Conservation (phyloP, 2,888 invertebrate genomes). For the Charanyca ferruginea region DNA sequence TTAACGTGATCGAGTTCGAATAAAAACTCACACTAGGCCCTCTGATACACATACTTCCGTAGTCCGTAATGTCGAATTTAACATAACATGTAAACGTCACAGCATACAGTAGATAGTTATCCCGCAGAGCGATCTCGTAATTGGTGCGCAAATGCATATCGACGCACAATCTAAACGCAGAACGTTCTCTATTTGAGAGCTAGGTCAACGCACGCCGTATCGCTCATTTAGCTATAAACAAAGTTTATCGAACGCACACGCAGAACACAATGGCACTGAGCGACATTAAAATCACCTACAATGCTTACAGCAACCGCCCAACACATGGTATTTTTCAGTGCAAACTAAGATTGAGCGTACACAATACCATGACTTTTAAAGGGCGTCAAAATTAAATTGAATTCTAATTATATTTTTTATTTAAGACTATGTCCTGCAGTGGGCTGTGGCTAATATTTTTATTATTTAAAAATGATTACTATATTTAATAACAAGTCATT, state of each 20-base stretch:
- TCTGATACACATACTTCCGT: constrained; percentile 24
- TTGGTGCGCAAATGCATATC: constrained; percentile 75
- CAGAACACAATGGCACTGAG: constrained; percentile 81
- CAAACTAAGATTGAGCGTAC: constrained; percentile 57
- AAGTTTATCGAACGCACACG: constrained; percentile 87
- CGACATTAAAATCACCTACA: constrained; percentile 82
- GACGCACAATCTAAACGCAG: constrained; percentile 77
- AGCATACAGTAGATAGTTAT: constrained; percentile 61
- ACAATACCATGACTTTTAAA: constrained; percentile 12
- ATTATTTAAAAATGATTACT: neutral
- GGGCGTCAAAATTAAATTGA: neutral
- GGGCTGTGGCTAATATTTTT: neutral
- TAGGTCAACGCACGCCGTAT: constrained; percentile 84
- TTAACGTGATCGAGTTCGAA: too few species aligned
- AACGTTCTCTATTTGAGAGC: constrained; percentile 80
- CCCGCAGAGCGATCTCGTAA: constrained; percentile 74
- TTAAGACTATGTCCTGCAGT: too few species aligned
- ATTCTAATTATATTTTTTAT: too few species aligned
- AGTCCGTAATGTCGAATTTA: constrained; percentile 34
- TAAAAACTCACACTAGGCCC: too few species aligned
- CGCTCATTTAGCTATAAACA: constrained; percentile 89
- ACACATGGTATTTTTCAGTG: constrained; percentile 70
- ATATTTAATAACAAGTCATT: too few species aligned
- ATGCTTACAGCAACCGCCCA: constrained; percentile 70
- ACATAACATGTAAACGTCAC: constrained; percentile 42